Evolutionary conservation across 2,113 vertebrate genomes (phyloP), one percentile per base, ranked within the genome.

Genomic region (Asarcornis scutulata): DNA sequence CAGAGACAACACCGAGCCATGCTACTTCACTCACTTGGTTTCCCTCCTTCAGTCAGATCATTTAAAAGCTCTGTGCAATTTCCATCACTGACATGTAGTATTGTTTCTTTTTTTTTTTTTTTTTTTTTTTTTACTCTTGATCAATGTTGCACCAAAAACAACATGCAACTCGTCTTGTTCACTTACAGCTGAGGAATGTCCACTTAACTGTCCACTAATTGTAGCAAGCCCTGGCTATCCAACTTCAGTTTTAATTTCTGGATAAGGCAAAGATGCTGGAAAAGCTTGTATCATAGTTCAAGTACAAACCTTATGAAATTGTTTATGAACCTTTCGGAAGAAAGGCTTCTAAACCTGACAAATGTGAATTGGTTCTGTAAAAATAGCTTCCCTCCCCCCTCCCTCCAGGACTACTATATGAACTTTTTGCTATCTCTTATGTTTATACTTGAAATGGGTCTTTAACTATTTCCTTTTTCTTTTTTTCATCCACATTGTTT

Each of bases 361-460:
- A 42, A 67, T 31, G 6, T 15, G 31, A 27, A 34, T n/a, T 6
- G 5, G 8, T 17, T 34, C 38, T 46, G 56, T 29, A 59, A 42
- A 53, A 0, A 29, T 26, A 87, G 38, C 50, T 73, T 13, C 67
- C 60, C 16, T 52, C 26, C 56, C 17, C 68, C 52, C 25, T 62
- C 7, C 40, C 44, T 18, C 44, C 56, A 56, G 11, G 9, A 22
- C 29, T 26, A 59, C 27, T 73, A 26, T 7, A 23, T 6, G 38
- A 75, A 34, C 82, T 27, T 75, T 52, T 31, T 76, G 56, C 26
- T 32, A 26, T 7, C 75, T 75, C 81, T 58, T 63, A 1, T 7
- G 34, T 4, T 66, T 40, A 40, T 2, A 7, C 36, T 5, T 59
- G 26, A 48, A 42, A 23, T 17, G 0, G 4, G 2, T 3, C 31